A percentile compares a stretch with the other conserved stretches of the same genome.
Conservation (phyloP, 2,888 invertebrate genomes). For the Cephus spinipes region DNA sequence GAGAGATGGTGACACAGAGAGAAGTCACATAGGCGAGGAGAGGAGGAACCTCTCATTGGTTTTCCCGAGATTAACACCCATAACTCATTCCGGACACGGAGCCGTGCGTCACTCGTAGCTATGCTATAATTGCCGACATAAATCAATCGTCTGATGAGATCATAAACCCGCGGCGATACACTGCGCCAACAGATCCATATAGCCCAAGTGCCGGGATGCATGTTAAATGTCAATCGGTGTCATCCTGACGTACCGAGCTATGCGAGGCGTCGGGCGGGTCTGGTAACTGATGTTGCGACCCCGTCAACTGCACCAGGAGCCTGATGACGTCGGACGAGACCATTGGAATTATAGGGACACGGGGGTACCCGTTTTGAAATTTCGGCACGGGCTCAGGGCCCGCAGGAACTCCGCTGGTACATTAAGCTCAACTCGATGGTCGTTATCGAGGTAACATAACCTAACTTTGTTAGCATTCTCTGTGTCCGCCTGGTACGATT, state of each 20-base stretch:
- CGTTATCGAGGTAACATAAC: neutral
- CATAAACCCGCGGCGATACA: conserved; percentile 65
- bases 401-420: neutral
- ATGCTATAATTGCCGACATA: conserved; percentile 66
- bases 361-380: neutral
- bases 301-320: neutral
- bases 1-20: conserved; percentile 13
- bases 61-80: conserved; percentile 65
- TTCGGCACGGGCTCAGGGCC: neutral
- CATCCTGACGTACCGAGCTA: conserved; percentile 43
- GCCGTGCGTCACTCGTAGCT: conserved; percentile 62
- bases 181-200: conserved; percentile 57
- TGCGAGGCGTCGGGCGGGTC: neutral
- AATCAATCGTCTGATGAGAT: conserved; percentile 67
- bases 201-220: conserved; percentile 52
- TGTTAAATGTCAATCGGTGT: conserved; percentile 61
- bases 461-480: neutral
- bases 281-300: neutral
- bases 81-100: conserved; percentile 63
- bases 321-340: neutral
- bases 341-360: neutral
- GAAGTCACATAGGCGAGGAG: neutral
- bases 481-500: neutral
- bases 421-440: neutral
- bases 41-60: conserved; percentile 48